Base-by-base conservation (phyloP, 2,888 invertebrate genomes). In the Galeopsomyia nigrocyanea region DNA sequence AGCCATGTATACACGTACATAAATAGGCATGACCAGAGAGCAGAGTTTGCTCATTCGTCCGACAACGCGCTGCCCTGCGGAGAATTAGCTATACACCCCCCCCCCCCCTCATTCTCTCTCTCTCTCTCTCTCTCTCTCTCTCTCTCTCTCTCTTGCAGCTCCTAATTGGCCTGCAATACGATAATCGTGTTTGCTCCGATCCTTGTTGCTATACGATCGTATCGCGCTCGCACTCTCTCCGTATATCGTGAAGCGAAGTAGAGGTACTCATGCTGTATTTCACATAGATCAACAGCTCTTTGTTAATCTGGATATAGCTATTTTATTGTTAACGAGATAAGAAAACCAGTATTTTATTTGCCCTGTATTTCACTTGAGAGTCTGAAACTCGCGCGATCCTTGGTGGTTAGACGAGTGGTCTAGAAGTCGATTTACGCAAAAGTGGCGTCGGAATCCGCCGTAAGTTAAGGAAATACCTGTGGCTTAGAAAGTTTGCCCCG, bases 101-200 rank as follows among this genome's bases (percentile, higher is more conserved):
- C n/a, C n/a, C n/a, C n/a, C n/a, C n/a, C n/a, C n/a, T n/a, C n/a
- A n/a, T n/a, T 50, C n/a, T 17, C 50, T 50, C 50, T 16, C n/a
- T n/a, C n/a, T 50, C 17, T 17, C 50, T 5, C 50, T 50, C 50
- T 50, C 50, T 50, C 50, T 50, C 50, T 50, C 50, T n/a, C n/a
- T 5, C 26, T 26, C 26, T 5, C 5, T 26, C 26, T 26, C 26
- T 26, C 26, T 26, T 5, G 26, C 5, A 26, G 26, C 69, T 73
- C 67, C 71, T 79, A 79, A 79, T 79, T 78, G 76, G 77, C 71
- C 74, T 73, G 74, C 76, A 74, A 76, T 77, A 74, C 71, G 66
- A 65, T 66, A 66, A 68, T 72, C 72, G 63, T 53, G 63, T 72
- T 72, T 68, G 46, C 57, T 50, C 2, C 17, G 53, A 17, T 17